Evolutionary conservation across 2,113 vertebrate species (phyloP), one percentile per base, ranked within the genome.

Genomic region (Caloenas nicobarica): DNA sequence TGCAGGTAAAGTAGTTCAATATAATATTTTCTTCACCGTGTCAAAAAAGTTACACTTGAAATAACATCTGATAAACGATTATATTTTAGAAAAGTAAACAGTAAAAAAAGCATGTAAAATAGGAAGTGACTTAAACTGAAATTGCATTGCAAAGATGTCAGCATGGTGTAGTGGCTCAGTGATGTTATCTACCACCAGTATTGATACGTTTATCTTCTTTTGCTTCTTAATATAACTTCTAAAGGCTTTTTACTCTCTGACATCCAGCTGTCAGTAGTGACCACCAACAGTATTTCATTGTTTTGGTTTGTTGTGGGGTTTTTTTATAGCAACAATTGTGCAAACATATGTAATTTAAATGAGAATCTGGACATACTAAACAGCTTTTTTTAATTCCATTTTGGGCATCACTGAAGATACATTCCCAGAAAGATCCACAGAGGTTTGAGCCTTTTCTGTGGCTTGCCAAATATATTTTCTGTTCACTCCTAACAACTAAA

Each of bases 41-140:
- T 56, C 68, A 80, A 74, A 83, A 73, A 89, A 81, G 87, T 62
- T 93, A 83, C 76, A 77, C 89, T 93, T 96, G 88, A 91, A 95
- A 91, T 83, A 71, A 90, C 82, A 90, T 81, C 74, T 89, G 74
- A 95, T 91, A 96, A 90, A 95, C 81, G 4, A 94, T 91, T 93
- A 66, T 51, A 40, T 53, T 95, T 94, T 71, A 74, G 38, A 86
- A 88, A 93, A 94, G 42, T 81, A 96, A 93, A 93, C 78, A 94
- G 28, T 86, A 54, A 86, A 70, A 91, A 80, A 94, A 50, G 10
- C 31, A 42, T 56, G 42, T 46, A 44, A 51, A 91, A 81, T 81
- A 83, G 36, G 64, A 96, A 86, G 56, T 85, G 84, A 95, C 84
- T 84, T 72, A 70, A 85, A 72, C 74, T 50, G 85, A 86, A 91